These are phyloP conservation scores for Salmo trutta DNA, from an alignment of 2,797 vertebrate species.

Conservation along the genomic window DNA sequence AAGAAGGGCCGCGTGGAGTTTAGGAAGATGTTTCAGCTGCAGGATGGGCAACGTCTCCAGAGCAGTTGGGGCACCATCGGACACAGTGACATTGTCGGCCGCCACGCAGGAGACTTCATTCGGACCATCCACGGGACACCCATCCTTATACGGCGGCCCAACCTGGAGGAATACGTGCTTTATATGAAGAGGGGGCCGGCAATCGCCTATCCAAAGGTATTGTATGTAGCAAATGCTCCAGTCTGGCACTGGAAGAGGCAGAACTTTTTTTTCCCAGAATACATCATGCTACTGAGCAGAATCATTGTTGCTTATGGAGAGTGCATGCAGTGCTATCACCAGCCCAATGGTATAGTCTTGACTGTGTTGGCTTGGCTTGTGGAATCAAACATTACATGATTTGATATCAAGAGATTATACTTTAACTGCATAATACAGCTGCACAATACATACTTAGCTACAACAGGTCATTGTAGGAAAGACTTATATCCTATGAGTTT, in stretches of 20 bases:
- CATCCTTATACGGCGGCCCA: slow-evolving; percentile 78
- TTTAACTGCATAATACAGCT: background rate
- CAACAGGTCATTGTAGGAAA: background rate
- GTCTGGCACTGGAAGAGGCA: background rate
- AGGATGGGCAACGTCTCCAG: slow-evolving; percentile 51
- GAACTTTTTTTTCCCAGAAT: background rate
- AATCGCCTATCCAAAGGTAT: slow-evolving; percentile 88
- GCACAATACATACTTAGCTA: background rate
- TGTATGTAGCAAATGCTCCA: background rate
- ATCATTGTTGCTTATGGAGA: background rate
- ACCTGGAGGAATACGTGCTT: slow-evolving; percentile 86
- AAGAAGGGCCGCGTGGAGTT: slow-evolving; percentile 62
- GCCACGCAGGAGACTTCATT: slow-evolving; percentile 70
- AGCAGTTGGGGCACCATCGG: slow-evolving; percentile 73
- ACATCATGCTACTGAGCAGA: background rate
- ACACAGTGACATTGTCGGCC: slow-evolving; percentile 75
- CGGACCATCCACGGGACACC: slow-evolving; percentile 53
- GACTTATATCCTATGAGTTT: background rate
- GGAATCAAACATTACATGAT: background rate
- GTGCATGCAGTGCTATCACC: background rate
- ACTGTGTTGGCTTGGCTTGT: background rate
- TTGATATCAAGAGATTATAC: background rate
- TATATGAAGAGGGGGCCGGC: slow-evolving; percentile 84
- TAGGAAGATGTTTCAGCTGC: slow-evolving; percentile 79
- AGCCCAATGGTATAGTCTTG: background rate